Conservation (phyloP, 1,140 invertebrate species). For the Chelonus insularis region DNA sequence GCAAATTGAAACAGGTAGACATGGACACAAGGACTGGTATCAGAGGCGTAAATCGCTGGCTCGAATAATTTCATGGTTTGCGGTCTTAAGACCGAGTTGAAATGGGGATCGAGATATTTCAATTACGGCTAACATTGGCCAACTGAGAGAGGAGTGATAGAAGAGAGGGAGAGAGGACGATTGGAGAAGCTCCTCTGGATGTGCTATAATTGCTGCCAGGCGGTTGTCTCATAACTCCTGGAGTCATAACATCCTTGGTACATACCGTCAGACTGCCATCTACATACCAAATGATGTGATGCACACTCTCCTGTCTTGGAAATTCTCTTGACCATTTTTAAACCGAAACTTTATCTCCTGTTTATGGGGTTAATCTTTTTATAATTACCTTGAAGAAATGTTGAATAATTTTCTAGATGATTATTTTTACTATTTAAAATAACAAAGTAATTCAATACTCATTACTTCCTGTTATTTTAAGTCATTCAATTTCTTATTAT, state of each 20-base stretch:
- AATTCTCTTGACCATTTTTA: not conserved
- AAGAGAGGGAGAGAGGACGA: not conserved
- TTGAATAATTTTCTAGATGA: too few relatives aligned
- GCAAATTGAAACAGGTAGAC: not conserved
- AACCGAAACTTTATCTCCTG: too few relatives aligned
- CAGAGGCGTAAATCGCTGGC: constrained; percentile 30
- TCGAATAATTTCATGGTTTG: constrained; percentile 48
- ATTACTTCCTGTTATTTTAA: too few relatives aligned
- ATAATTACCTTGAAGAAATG: too few relatives aligned
- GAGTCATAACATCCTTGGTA: constrained; percentile 29
- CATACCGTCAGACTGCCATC: constrained; percentile 26
- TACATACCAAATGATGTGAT: constrained; percentile 22
- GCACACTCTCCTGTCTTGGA: not conserved
- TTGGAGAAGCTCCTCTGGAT: not conserved
- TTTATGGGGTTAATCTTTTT: too few relatives aligned
- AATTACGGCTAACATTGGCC: constrained; percentile 40
- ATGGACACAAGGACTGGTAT: not conserved
- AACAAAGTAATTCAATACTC: too few relatives aligned
- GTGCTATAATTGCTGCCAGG: constrained; percentile 24
- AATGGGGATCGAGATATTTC: constrained; percentile 48
- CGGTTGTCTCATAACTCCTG: constrained; percentile 24
- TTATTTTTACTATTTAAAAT: too few relatives aligned
- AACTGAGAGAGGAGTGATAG: not conserved
- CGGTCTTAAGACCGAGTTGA: constrained; percentile 44
- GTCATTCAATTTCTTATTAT: too few relatives aligned